phyloP scores from a whole-genome alignment of 2,113 vertebrate species.

The Callionymus lyra region DNA sequence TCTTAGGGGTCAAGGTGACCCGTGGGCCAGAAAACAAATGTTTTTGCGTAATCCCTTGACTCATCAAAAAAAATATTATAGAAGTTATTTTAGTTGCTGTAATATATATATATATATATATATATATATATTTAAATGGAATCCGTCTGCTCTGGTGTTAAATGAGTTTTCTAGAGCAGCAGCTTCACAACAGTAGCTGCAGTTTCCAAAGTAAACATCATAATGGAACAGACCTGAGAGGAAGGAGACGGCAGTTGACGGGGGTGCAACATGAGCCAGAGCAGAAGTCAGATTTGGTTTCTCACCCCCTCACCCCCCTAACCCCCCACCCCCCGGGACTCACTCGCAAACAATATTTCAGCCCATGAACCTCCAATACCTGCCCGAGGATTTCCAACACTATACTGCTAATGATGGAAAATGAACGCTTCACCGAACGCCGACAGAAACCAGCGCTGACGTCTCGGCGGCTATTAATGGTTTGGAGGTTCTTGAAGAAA shows the following conservation, averaged over 20 bases:
- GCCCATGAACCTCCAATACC: slow-evolving; percentile 37
- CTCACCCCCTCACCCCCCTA: too few relatives aligned
- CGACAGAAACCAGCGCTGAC: slow-evolving; percentile 40
- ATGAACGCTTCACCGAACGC: slow-evolving; percentile 52
- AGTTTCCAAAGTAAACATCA: too few relatives aligned
- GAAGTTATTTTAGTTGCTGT: too few relatives aligned
- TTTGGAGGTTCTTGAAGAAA: slow-evolving; percentile 9
- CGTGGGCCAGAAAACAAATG: too few relatives aligned
- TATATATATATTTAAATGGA: too few relatives aligned
- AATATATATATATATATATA: too few relatives aligned
- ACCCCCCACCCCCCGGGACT: slow-evolving; percentile 44
- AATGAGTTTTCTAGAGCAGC: too few relatives aligned
- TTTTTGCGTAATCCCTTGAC: too few relatives aligned
- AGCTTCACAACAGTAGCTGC: too few relatives aligned
- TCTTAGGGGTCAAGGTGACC: too few relatives aligned
- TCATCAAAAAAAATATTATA: too few relatives aligned
- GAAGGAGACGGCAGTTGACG: slow-evolving; percentile 31
- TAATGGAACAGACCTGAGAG: slow-evolving; percentile 28
- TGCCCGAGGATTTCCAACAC: slow-evolving; percentile 36
- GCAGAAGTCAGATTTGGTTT: slow-evolving; percentile 51
- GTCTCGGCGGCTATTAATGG: slow-evolving; percentile 37
- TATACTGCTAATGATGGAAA: slow-evolving; percentile 59
- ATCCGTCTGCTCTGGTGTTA: too few relatives aligned
- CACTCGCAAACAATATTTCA: slow-evolving; percentile 50
- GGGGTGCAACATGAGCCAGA: slow-evolving; percentile 47